Evolutionary conservation across 2,888 invertebrate species (phyloP).

Genomic region (Zaprionus obscuricornis): DNA sequence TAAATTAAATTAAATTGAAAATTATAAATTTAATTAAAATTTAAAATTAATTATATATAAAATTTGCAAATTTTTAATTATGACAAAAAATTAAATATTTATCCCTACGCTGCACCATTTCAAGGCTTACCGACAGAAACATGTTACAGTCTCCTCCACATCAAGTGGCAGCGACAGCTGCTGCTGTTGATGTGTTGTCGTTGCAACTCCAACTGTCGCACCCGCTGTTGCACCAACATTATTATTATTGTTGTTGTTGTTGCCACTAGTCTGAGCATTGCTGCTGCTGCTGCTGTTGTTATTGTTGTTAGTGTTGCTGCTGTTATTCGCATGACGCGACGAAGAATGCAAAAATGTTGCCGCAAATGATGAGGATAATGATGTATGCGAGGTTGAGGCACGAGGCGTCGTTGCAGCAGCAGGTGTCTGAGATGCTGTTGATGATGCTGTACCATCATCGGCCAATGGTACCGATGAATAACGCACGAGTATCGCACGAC

Average conservation of each 20-base stretch:
- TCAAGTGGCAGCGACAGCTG: conserved; percentile 86
- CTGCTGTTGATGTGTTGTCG: conserved; percentile 23
- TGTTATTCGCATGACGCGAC: conserved; percentile 68
- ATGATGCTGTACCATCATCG: conserved; percentile 69
- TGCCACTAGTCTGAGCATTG: no score
- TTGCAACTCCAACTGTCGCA: conserved; percentile 10
- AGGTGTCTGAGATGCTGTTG: conserved; percentile 70
- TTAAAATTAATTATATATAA: background rate
- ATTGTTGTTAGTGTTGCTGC: conserved; percentile 23
- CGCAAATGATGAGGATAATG: conserved; percentile 73
- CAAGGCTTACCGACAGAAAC: conserved; percentile 90
- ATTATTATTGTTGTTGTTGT: conserved; percentile 26
- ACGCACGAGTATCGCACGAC: conserved; percentile 82
- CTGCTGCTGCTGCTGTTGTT: conserved; percentile 33
- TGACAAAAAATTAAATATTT: background rate
- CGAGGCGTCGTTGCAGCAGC: conserved; percentile 59
- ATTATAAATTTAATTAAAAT: no score
- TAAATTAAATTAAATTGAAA: no score
- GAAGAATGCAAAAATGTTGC: conserved; percentile 73
- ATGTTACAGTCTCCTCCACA: conserved; percentile 89
- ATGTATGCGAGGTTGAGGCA: conserved; percentile 54
- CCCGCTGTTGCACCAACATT: conserved; percentile 12
- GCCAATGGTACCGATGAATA: conserved; percentile 82
- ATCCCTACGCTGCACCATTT: background rate
- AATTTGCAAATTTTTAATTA: background rate